Conservation (phyloP, 2,113 vertebrate genomes). For the Jaculus jaculus region DNA sequence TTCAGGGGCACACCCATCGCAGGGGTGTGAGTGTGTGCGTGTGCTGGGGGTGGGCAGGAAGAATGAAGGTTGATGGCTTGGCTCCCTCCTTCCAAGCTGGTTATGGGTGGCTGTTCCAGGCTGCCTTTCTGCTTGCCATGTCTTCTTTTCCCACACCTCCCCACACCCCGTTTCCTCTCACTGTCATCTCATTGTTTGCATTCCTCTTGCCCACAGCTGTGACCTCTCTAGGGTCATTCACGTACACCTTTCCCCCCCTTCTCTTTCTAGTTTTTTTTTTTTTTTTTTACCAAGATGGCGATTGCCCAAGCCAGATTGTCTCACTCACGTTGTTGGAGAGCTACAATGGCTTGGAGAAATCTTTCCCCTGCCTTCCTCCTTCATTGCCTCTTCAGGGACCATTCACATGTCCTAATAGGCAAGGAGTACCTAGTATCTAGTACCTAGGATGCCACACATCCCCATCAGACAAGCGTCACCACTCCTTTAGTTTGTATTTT, state of each 20-base stretch:
- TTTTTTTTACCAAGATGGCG: not conserved
- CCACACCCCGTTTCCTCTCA: not conserved
- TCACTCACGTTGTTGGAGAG: not conserved
- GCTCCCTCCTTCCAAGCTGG: not conserved
- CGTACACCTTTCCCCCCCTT: not conserved
- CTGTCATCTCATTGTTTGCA: not conserved
- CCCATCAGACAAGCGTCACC: not conserved
- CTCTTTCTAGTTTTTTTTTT: not conserved
- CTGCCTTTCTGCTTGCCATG: not conserved
- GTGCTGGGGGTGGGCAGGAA: no score
- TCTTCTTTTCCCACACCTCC: not conserved
- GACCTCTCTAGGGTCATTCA: not conserved
- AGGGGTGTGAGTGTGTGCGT: no score
- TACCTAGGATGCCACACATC: accelerated
- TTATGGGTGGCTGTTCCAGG: no score
- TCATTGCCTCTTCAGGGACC: not conserved
- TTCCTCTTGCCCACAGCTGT: not conserved
- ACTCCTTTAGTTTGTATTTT: not conserved
- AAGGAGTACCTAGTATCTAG: not conserved
- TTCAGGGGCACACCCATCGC: not conserved
- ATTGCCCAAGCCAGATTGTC: not conserved
- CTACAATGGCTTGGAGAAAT: not conserved
- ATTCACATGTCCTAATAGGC: not conserved
- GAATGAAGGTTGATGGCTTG: not conserved
- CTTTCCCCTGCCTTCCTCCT: not conserved